Evolutionary conservation across 1,140 invertebrate genomes (phyloP).

Genomic region (Drosophila littoralis): DNA sequence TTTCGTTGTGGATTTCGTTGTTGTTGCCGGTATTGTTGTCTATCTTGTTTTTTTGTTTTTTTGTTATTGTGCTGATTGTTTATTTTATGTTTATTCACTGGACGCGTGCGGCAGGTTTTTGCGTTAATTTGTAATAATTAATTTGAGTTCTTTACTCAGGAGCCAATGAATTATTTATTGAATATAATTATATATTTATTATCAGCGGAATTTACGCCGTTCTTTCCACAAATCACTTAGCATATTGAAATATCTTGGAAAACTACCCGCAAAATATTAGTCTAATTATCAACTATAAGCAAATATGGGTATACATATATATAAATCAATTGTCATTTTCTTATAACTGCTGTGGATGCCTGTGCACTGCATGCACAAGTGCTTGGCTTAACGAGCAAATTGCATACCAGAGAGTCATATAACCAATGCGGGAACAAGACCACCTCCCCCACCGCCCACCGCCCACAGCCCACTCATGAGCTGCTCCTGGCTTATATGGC

Average conservation of each 20-base stretch:
- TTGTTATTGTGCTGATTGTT: conserved; percentile 45
- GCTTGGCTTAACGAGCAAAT: conserved; percentile 18
- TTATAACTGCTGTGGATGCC: not conserved
- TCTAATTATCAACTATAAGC: no score
- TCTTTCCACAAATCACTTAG: not conserved
- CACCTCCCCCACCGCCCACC: no score
- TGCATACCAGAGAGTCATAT: conserved; percentile 12
- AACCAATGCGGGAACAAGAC: conserved; percentile 21
- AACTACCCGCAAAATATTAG: conserved; percentile 2
- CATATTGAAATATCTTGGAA: conserved; percentile 13
- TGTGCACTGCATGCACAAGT: conserved; percentile 24
- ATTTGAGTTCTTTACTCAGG: conserved; percentile 45
- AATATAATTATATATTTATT: not conserved
- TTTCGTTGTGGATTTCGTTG: conserved; percentile 31
- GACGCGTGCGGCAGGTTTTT: conserved; percentile 61
- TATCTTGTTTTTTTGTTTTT: conserved; percentile 14
- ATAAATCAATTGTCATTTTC: not conserved
- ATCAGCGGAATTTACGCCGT: conserved; percentile 25
- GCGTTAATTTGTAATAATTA: conserved; percentile 79
- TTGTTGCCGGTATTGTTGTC: conserved; percentile 37
- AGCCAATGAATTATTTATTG: conserved; percentile 55
- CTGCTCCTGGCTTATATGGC: conserved; percentile 5
- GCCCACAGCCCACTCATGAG: not conserved
- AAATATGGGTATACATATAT: no score
- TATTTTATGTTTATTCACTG: conserved; percentile 44